Evolutionary conservation across 2,113 vertebrate species (phyloP), one percentile per base, ranked within the genome.

Genomic region (Panthera uncia): DNA sequence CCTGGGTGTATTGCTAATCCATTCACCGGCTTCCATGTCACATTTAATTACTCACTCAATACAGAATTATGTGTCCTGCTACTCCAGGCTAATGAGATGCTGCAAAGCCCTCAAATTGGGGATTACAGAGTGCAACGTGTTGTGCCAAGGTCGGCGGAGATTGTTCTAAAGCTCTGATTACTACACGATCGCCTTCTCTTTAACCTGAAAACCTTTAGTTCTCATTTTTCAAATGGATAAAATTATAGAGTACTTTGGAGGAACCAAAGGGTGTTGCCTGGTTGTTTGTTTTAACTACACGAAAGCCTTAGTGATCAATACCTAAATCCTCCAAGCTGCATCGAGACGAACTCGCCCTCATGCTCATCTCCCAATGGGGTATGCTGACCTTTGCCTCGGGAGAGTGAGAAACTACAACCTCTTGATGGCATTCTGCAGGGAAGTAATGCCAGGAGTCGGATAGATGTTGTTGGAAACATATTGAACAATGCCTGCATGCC

Each of bases 81-180:
- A 97, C 96, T 98, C 97, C 97, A 98, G 97, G 97, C 97, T 98
- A 98, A 98, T 97, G 98, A 99, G 98, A 98, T 95, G n/a, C 96
- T 86, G 89, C 0, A 0, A 97, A 98, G 97, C 96, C 98, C 97
- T 98, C 98, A 96, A 81, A 97, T 84, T 38, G 88, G 97, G 98
- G 98, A 98, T 98, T 98, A 98, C 98, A 94, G 89, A 98, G 97
- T 84, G 95, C 91, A 63, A 95, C 18, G 4, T 57, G 94, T 87
- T 93, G 93, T 88, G 84, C 96, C 98, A 87, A 94, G 19, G 97
- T 98, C 65, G 13, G 90, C 96, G 95, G 98, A 97, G 91, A 69
- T 95, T 13, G 38, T 84, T 97, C 93, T 84, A 63, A 86, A 95
- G 74, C 91, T 84, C 96, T 95, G 88, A 93, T 96, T 90, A 92